Percentiles rank a stretch among this genome's conserved stretches.
Conservation (phyloP, 2,113 vertebrate genomes). For the Pitta sordida region DNA sequence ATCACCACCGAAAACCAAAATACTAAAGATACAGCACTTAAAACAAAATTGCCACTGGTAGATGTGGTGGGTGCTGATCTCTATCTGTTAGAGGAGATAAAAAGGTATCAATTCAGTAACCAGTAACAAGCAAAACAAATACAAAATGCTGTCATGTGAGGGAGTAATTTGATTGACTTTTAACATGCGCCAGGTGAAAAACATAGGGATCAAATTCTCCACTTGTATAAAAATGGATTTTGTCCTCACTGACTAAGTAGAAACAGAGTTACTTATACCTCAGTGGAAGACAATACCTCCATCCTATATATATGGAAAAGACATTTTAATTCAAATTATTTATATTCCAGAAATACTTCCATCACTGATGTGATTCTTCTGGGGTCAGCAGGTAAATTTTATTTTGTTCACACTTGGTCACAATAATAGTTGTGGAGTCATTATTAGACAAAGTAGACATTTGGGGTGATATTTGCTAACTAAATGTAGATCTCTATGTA, state of each 20-base stretch:
- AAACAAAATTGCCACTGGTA: not conserved
- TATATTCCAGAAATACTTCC: not conserved
- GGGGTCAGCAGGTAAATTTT: not conserved
- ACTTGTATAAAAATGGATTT: not conserved
- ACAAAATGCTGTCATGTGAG: not conserved
- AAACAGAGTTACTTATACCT: not conserved
- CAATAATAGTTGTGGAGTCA: not conserved
- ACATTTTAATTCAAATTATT: not conserved
- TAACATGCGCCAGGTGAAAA: not conserved
- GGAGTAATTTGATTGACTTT: not conserved
- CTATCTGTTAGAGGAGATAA: not conserved
- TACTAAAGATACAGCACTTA: not conserved
- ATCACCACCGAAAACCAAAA: not conserved
- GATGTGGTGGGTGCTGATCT: not conserved
- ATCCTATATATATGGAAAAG: not conserved
- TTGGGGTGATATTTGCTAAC: not conserved
- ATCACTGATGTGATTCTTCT: not conserved
- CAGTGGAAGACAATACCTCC: not conserved
- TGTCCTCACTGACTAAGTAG: not conserved
- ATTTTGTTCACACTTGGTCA: not conserved
- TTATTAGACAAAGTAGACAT: not conserved
- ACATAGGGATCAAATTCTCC: not conserved
- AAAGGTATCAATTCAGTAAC: not conserved
- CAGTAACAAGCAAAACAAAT: not conserved
- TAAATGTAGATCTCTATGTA: not conserved